Base-by-base conservation (phyloP, 1,140 invertebrate species). In the Brachionus plicatilis region DNA sequence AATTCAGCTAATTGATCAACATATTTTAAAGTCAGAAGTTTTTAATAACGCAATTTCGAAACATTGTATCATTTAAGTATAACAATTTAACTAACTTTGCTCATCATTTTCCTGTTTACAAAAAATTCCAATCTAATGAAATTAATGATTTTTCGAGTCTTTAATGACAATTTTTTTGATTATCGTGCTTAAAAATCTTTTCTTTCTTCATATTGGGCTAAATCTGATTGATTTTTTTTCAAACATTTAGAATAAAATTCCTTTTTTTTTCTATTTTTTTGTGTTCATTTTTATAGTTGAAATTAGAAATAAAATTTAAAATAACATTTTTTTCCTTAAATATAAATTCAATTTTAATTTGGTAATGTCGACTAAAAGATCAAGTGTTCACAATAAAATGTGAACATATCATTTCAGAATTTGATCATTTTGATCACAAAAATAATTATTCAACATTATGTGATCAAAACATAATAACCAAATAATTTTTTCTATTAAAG, bases 171-270 rank as follows among this genome's bases (percentile, higher is more conserved):
- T n/a, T 14, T 33, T 33, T 33, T 33, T 33, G 33, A 68, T 33
- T 33, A 33, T 68, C 14, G 27, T 68, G 66, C 66, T 68, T 68
- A 68, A 29, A 68, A 68, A 68, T 68, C 68, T 41, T 72, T 72
- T 72, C 41, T 72, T 72, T 72, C 68, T 72, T 72, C 68, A 72
- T 72, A 41, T 68, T 68, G 66, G 66, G 33, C 27, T 68, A 41
- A 33, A 33, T 68, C 33, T 24, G 20, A 72, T 17, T 72, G 3
- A 41, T 43, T 72, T 72, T 72, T 41, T 72, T 41, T 47, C 11
- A 4, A n/a, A 24, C 17, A 17, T 45, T 20, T 72, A 72, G 68
- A 72, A 72, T 72, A 17, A 45, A 72, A 72, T 72, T 72, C 68
- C 68, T 72, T 72, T 6, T 41, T 24, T 41, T 12, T 72, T 72